phyloP scores from a whole-genome alignment of 2,888 invertebrate genomes.

The Uropetala carovei region DNA sequence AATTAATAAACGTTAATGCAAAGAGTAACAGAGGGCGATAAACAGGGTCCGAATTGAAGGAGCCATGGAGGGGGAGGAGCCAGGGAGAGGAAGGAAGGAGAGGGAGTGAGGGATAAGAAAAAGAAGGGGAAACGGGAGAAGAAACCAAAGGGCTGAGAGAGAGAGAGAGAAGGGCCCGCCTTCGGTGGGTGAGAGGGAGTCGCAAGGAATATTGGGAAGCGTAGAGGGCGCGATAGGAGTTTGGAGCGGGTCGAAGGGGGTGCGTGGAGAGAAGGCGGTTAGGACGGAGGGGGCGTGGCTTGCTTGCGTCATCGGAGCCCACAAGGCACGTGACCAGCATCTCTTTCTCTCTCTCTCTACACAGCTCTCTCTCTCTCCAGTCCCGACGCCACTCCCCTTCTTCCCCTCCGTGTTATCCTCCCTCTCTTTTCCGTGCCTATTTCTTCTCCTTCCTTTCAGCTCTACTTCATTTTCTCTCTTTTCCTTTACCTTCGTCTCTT shows the following conservation, averaged over 20 bases:
- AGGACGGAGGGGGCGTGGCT: slow-evolving; percentile 42
- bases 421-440: not conserved
- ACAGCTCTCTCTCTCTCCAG: slow-evolving; percentile 6
- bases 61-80: not conserved
- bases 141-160: too few relatives aligned
- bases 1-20: not conserved
- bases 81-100: not conserved
- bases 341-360: slow-evolving; percentile 15
- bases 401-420: not conserved
- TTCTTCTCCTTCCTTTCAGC: not conserved
- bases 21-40: not conserved
- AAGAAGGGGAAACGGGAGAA: not conserved
- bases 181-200: not conserved
- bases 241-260: not conserved
- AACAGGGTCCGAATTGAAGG: not conserved
- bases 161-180: too few relatives aligned
- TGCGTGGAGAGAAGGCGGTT: not conserved
- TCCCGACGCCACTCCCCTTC: not conserved
- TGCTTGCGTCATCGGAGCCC: slow-evolving; percentile 56
- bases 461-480: not conserved
- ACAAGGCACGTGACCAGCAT: slow-evolving; percentile 56
- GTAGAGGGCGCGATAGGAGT: not conserved
- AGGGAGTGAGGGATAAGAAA: not conserved
- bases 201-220: not conserved
- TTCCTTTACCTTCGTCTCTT: not conserved